These are phyloP conservation scores for Lasiurus cinereus DNA, from an alignment of 2,113 vertebrate species.

Conservation along the genomic window DNA sequence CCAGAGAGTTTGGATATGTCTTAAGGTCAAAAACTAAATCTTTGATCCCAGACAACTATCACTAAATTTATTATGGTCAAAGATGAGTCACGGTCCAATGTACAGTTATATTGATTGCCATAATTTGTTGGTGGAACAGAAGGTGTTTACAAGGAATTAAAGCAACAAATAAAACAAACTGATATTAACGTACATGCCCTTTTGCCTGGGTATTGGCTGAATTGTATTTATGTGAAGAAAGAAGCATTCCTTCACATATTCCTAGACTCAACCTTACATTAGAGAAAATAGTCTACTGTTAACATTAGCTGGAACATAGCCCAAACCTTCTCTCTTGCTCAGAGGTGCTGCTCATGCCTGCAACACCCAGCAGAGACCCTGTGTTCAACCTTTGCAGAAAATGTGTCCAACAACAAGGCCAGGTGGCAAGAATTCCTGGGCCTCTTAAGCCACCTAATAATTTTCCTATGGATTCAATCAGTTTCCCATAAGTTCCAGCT, in stretches of 20 bases:
- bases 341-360: neutral
- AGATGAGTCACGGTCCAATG: neutral
- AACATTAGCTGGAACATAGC: constrained; percentile 12
- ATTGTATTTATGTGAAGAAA: constrained; percentile 49
- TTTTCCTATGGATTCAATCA: neutral
- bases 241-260: constrained; percentile 41
- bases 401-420: neutral
- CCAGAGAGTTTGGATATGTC: neutral
- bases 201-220: constrained; percentile 14
- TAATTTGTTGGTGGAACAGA: neutral
- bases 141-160: neutral
- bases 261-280: neutral
- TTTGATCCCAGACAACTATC: neutral
- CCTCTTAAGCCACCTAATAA: neutral
- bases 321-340: neutral
- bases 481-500: neutral
- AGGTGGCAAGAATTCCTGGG: neutral
- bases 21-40: constrained; percentile 42
- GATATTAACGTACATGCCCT: neutral
- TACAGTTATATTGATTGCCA: neutral
- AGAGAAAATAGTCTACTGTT: neutral
- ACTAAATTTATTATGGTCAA: constrained; percentile 26
- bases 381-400: neutral
- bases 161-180: neutral
- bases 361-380: neutral